These are phyloP conservation scores for Mimas tiliae DNA, from an alignment of 2,888 invertebrate species.

Conservation along the genomic window DNA sequence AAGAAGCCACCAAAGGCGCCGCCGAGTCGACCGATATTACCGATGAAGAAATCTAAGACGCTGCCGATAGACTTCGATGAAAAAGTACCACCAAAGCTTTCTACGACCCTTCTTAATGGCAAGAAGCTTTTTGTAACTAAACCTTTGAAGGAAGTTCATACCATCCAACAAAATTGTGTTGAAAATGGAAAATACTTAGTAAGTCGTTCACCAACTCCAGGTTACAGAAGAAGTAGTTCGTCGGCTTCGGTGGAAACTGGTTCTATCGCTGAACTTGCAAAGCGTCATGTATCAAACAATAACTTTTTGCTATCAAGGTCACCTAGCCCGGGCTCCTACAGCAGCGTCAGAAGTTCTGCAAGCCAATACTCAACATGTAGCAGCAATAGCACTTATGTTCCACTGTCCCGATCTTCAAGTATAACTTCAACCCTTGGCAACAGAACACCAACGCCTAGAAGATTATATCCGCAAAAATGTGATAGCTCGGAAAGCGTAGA, in stretches of 20 bases:
- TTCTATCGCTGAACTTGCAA: constrained; percentile 78
- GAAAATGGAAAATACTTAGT: constrained; percentile 63
- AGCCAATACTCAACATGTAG: constrained; percentile 80
- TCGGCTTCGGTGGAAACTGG: constrained; percentile 75
- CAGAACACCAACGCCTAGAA: constrained; percentile 85
- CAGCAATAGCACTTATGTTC: constrained; percentile 74
- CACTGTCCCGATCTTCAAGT: constrained; percentile 74
- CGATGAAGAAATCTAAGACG: constrained; percentile 77
- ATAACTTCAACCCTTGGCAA: constrained; percentile 69
- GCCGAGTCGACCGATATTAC: constrained; percentile 65
- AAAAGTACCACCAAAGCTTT: constrained; percentile 62
- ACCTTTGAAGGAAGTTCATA: constrained; percentile 75
- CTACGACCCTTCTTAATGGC: constrained; percentile 61
- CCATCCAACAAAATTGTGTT: constrained; percentile 55
- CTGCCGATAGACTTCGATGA: constrained; percentile 77
- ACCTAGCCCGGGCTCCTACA: constrained; percentile 83
- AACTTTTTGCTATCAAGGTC: constrained; percentile 79
- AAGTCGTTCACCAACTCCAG: constrained; percentile 70
- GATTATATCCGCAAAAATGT: constrained; percentile 88
- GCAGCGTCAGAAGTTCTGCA: constrained; percentile 68
- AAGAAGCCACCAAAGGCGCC: constrained; percentile 78
- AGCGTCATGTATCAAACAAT: constrained; percentile 65
- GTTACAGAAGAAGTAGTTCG: constrained; percentile 70
- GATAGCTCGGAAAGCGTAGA: constrained; percentile 75
- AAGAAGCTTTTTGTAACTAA: constrained; percentile 74